These are phyloP conservation scores for Hydrophis major DNA, from an alignment of 2,797 vertebrate genomes.

Conservation along the genomic window DNA sequence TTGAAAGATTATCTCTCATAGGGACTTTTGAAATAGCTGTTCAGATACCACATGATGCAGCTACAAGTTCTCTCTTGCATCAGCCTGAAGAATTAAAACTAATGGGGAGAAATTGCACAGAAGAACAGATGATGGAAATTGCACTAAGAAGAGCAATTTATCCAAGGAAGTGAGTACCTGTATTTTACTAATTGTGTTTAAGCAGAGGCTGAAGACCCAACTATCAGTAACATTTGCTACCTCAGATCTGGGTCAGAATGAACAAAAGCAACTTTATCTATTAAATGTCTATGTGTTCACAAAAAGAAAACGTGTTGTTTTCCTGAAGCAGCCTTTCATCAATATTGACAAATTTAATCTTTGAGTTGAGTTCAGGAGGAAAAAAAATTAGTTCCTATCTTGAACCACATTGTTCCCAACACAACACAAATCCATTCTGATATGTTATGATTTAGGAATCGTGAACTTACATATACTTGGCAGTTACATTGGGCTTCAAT, in stretches of 20 bases:
- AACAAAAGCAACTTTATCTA: not conserved
- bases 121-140: not conserved
- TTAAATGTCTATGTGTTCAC: not conserved
- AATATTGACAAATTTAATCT: not conserved
- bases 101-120: not conserved
- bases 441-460: not conserved
- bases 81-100: not conserved
- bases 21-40: too few species aligned
- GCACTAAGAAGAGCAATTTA: not conserved
- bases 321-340: not conserved
- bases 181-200: not conserved
- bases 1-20: not conserved
- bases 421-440: not conserved
- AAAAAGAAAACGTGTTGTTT: not conserved
- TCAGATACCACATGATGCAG: too few species aligned
- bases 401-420: not conserved
- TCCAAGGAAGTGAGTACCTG: not conserved
- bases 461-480: not conserved
- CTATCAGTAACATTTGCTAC: not conserved
- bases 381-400: too few species aligned
- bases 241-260: not conserved
- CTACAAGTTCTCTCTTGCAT: not conserved
- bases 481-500: not conserved
- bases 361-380: not conserved
- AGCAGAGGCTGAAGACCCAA: not conserved